phyloP scores from a whole-genome alignment of 2,888 invertebrate genomes.

The Lissocephala sabroskyi region DNA sequence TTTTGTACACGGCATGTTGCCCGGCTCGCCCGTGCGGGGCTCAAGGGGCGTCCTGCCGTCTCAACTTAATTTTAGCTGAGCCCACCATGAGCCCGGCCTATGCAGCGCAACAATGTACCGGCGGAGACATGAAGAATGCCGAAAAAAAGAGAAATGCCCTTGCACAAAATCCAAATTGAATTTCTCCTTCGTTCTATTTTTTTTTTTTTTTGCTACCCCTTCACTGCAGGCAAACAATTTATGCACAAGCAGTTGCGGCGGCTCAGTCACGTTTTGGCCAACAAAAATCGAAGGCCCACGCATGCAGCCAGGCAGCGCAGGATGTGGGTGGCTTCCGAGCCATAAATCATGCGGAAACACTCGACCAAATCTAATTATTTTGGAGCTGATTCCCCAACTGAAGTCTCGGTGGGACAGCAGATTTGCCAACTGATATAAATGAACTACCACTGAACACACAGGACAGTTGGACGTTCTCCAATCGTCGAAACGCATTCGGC shows the following conservation, averaged over 20 bases:
- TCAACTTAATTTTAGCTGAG: background rate
- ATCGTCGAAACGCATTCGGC: no score
- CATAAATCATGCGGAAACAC: conserved; percentile 28
- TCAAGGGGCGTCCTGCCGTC: background rate
- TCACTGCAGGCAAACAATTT: conserved; percentile 34
- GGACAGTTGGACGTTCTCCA: no score
- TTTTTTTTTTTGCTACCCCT: conserved; percentile 14
- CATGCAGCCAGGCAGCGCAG: conserved; percentile 25
- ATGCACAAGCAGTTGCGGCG: conserved; percentile 57
- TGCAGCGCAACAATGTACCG: conserved; percentile 20
- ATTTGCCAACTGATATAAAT: no score
- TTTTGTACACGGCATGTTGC: background rate
- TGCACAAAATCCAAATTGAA: conserved; percentile 56
- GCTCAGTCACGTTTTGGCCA: conserved; percentile 43
- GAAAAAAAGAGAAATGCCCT: conserved; percentile 2
- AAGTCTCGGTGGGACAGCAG: no score
- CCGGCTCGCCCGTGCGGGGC: background rate
- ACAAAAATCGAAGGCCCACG: conserved; percentile 24
- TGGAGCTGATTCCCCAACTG: no score
- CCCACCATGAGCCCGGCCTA: background rate
- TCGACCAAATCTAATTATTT: background rate
- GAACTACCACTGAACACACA: no score
- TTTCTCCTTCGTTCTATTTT: conserved; percentile 28
- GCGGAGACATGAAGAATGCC: conserved; percentile 3
- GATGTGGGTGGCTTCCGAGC: conserved; percentile 33